Base-by-base conservation (phyloP, 2,797 vertebrate species). In the Lerista edwardsae region DNA sequence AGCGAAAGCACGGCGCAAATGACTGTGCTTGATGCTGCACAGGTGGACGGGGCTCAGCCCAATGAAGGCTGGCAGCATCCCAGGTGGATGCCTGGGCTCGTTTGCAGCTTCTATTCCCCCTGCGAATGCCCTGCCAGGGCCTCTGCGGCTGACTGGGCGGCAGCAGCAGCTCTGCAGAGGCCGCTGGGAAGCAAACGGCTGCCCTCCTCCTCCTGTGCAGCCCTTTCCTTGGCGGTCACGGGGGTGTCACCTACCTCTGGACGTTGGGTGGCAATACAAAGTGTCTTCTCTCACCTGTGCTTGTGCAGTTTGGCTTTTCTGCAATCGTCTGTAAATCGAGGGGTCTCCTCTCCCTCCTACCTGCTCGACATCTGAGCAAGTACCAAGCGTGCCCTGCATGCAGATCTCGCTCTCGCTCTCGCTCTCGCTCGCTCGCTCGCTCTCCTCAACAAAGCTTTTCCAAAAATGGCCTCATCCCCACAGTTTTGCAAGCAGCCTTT, bases 391-490 rank as follows among this genome's bases (percentile, higher is more conserved):
- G 91, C 84, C 80, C 84, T 83, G 91, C 87, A 83, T 89, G 81
- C 85, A 86, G 90, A 86, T 55, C 80, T 88, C 79, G 84, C 86
- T 85, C 51, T 85, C 86, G 82, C 77, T 29, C 85, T 84, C 75
- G 83, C 74, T 41, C 81, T 80, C 61, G 57, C 65, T 84, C 75
- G 0, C 14, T 69, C n/a, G n/a, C n/a, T n/a, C n/a, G n/a, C 1
- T 80, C 86, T 86, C 57, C 41, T 59, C 72, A 77, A 79, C 89
- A 1, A 65, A 31, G 29, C 83, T 87, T 27, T 59, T 76, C 82
- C 75, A 87, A 80, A 85, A 90, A 87, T 44, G 55, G 83, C 75
- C 68, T 88, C 78, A 84, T 83, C 85, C 88, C 91, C 87, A 86
- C 86, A n/a, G n/a, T n/a, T 83, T 47, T 65, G 74, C 8, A 25